phyloP scores from a whole-genome alignment of 2,113 vertebrate species.

The Grammomys surdaster region DNA sequence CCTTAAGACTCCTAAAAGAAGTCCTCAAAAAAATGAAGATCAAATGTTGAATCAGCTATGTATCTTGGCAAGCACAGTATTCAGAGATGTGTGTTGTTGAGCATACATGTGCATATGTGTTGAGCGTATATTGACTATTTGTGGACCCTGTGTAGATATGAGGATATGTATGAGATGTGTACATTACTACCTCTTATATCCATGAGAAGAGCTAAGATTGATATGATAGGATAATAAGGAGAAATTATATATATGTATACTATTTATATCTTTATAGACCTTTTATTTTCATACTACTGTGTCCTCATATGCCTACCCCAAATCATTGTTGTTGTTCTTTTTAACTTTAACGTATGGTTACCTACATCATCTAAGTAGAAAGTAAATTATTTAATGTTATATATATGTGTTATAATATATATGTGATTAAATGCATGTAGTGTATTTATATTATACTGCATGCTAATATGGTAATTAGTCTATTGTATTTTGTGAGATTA shows the following conservation, averaged over 20 bases:
- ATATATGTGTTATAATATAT: constrained; percentile 6
- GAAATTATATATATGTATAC: neutral
- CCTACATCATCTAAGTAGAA: constrained; percentile 16
- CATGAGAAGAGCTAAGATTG: neutral
- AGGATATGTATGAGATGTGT: neutral
- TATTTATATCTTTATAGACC: neutral
- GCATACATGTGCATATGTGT: neutral
- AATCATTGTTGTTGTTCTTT: constrained; percentile 9
- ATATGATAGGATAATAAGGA: neutral
- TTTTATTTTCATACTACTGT: constrained; percentile 15
- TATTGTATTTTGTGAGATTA: constrained; percentile 3
- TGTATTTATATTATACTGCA: neutral
- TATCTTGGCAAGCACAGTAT: constrained; percentile 3
- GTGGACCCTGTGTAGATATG: neutral
- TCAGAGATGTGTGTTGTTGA: constrained; percentile 2
- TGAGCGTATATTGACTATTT: neutral
- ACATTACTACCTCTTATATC: neutral
- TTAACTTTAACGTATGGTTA: constrained; percentile 3
- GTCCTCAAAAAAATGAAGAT: neutral
- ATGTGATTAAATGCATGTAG: neutral
- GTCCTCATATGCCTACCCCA: constrained; percentile 9
- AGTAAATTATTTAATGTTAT: neutral
- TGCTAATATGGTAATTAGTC: neutral
- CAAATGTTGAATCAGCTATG: neutral
- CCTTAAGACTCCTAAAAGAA: constrained; percentile 27